Conservation (phyloP, 2,888 invertebrate genomes). For the Lycia hirtaria region DNA sequence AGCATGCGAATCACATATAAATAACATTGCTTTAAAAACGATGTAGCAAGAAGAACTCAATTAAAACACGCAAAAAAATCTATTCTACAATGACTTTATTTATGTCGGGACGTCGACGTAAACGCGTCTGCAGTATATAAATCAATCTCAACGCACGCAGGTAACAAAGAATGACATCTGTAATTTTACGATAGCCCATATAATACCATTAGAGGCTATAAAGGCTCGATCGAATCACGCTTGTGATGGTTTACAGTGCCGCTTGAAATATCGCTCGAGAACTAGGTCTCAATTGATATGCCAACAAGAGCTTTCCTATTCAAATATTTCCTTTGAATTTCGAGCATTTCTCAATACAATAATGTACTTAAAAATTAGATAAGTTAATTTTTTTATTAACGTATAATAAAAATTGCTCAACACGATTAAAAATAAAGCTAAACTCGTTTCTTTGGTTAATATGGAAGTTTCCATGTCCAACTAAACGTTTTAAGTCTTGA, state of each 20-base stretch:
- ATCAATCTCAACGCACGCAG: constrained; percentile 53
- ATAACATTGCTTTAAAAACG: neutral
- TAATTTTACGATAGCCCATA: constrained; percentile 65
- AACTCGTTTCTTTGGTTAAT: no score
- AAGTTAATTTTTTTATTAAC: no score
- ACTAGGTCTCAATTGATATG: constrained; percentile 54
- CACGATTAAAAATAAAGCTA: no score
- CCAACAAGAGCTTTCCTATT: constrained; percentile 49
- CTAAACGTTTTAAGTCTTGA: no score
- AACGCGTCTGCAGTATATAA: constrained; percentile 43
- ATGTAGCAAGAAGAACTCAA: neutral
- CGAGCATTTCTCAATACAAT: neutral
- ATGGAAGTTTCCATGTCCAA: no score
- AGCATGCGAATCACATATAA: constrained; percentile 25
- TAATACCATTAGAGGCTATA: constrained; percentile 71
- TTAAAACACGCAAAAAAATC: constrained; percentile 9
- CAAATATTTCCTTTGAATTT: constrained; percentile 12
- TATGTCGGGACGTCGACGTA: constrained; percentile 9
- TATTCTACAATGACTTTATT: constrained; percentile 5
- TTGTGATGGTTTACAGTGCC: constrained; percentile 60
- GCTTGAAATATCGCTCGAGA: constrained; percentile 55
- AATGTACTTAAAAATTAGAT: no score
- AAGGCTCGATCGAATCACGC: constrained; percentile 60
- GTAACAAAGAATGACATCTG: constrained; percentile 52
- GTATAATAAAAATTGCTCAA: no score